Base-by-base conservation (phyloP, 2,113 vertebrate genomes). In the Piprites chloris region DNA sequence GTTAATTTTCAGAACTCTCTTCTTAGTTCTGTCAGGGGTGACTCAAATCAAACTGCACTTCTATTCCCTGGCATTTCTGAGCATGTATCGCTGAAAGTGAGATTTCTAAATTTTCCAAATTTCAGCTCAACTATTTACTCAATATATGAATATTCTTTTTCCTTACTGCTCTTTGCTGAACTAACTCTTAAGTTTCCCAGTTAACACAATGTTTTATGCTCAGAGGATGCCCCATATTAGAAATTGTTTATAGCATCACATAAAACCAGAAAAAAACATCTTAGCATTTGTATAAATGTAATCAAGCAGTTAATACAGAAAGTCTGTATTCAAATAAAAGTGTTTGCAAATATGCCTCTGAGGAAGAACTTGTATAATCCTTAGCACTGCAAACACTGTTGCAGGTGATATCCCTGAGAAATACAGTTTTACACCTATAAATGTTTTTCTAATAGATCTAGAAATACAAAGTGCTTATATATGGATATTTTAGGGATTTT, bases 231-330 rank as follows among this genome's bases (percentile, higher is more conserved):
- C 14, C 87, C 11, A 5, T 68, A 41, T 65, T 91, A 93, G 56
- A 65, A 85, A 91, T 56, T 23, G 27, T n/a, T 89, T 75, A 56
- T 65, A 68, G 66, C 56, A 21, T 81, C 61, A 68, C 87, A 94
- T 79, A 81, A 86, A 93, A 87, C n/a, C 3, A 12, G 23, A 83
- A 81, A 84, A 83, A 90, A 96, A 71, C 55, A 95, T 83, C 33
- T 86, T 61, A 42, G 41, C 49, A n/a, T 79, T 96, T 20, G 3
- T 73, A 28, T 87, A 85, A 85, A 68, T 47, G 66, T 87, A 91
- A 83, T 91, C 69, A 77, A 87, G 68, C 35, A 56, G 61, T 90
- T 93, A 66, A 55, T 47, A 41, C 49, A 56, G 35, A 41, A 85
- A 84, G 15, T 41, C 68, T 77, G 17, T 52, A 55, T 84, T 76